Conservation (phyloP, 2,888 invertebrate species). For the Hymenopus coronatus region DNA sequence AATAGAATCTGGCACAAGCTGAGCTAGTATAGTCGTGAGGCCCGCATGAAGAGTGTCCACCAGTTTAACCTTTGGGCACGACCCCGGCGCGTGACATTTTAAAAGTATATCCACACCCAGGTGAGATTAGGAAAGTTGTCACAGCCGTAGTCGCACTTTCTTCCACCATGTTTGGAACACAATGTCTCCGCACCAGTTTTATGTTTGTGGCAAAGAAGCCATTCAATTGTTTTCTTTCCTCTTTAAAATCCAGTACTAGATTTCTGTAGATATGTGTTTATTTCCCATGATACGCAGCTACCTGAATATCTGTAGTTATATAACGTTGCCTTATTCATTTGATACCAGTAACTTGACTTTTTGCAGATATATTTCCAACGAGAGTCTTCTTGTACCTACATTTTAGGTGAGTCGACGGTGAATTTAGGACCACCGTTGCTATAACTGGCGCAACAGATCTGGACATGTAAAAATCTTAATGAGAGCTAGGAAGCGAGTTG, state of each 20-base stretch:
- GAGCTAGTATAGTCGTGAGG: not conserved
- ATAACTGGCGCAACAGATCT: too few species aligned
- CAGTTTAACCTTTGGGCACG: not conserved
- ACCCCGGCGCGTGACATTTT: not conserved
- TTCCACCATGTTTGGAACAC: not conserved
- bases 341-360: too few species aligned
- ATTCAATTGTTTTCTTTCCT: not conserved
- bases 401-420: too few species aligned
- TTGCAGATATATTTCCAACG: too few species aligned
- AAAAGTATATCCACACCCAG: not conserved
- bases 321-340: too few species aligned
- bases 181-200: not conserved
- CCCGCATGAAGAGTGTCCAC: not conserved
- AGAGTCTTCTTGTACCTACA: too few species aligned
- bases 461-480: too few species aligned
- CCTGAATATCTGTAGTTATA: too few species aligned
- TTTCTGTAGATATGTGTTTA: not conserved
- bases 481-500: too few species aligned
- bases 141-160: not conserved
- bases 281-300: not conserved
- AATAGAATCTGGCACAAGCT: not conserved
- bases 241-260: not conserved
- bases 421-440: too few species aligned
- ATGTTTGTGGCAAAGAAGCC: not conserved
- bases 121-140: not conserved